Percentiles rank a stretch among this genome's conserved stretches.
Conservation (phyloP, 2,113 vertebrate species). For the Coturnix japonica region DNA sequence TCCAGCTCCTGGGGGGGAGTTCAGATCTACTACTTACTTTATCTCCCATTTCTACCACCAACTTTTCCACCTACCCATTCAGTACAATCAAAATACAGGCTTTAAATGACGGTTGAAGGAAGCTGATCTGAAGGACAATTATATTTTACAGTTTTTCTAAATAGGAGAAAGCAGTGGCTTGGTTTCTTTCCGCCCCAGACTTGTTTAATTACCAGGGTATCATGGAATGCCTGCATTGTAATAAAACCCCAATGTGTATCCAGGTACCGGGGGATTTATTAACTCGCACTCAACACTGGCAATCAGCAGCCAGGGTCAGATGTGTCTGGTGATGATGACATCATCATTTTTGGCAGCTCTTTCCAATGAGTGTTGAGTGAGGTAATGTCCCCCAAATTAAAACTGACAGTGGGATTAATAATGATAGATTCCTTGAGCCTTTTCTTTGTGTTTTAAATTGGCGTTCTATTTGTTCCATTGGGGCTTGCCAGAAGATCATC, state of each 20-base stretch:
- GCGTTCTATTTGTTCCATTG: slow-evolving; percentile 74
- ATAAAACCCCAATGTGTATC: slow-evolving; percentile 81
- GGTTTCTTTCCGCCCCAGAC: slow-evolving; percentile 68
- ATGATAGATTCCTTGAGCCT: slow-evolving; percentile 79
- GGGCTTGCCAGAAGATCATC: slow-evolving; percentile 64
- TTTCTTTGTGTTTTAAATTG: slow-evolving; percentile 75
- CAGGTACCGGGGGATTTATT: slow-evolving; percentile 83
- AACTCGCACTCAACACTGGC: slow-evolving; percentile 79
- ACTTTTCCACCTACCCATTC: background rate
- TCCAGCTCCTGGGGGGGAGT: background rate
- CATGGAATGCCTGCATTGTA: slow-evolving; percentile 80
- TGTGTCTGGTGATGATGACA: slow-evolving; percentile 82
- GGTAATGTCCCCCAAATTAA: slow-evolving; percentile 85
- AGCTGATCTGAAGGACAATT: slow-evolving; percentile 68
- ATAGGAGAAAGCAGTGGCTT: slow-evolving; percentile 66
- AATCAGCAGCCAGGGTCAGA: slow-evolving; percentile 83
- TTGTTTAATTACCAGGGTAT: slow-evolving; percentile 77
- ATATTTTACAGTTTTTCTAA: slow-evolving; percentile 74
- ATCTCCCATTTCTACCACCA: background rate
- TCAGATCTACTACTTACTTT: background rate
- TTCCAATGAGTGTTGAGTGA: slow-evolving; percentile 80
- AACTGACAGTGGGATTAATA: slow-evolving; percentile 85
- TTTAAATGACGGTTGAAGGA: slow-evolving; percentile 43
- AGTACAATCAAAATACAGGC: background rate
- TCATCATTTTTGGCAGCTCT: slow-evolving; percentile 82